Evolutionary conservation across 2,113 vertebrate genomes (phyloP), one percentile per base, ranked within the genome.

Genomic region (Gambusia affinis): DNA sequence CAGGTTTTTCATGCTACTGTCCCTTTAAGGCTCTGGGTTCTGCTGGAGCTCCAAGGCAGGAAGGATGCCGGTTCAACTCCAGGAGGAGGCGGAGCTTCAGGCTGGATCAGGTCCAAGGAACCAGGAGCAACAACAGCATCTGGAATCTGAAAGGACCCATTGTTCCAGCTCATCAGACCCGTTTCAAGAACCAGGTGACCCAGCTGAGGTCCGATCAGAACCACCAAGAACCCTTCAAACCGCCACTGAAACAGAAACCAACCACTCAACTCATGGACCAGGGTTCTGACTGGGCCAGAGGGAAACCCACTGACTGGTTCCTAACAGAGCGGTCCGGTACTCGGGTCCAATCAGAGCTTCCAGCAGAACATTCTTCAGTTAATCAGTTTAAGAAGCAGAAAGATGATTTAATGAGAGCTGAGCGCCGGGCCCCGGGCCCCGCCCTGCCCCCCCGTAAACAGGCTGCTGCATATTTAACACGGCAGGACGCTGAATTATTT

Each of bases 381-480:
- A 54, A 54, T 54, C 17, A 6, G 17, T 24, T 54, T 51, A 11
- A 2, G 35, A 37, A 54, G 19, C 19, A 22, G 22, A 22, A 17
- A 54, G 51, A 57, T 10, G 5, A 19, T 54, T 54, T 24, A 8
- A 24, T 7, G 17, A 6, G 47, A 6, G 19, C 17, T 22, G 47
- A 54, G 51, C 22, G 1, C 17, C 22, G 39, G 14, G 39, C 39
- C 39, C 39, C 0, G 14, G 30, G 74, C 37, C 68, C 17, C 35
- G 30, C 72, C 69, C 42, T 33, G 42, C 60, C 3, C 79, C 61
- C 12, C 51, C 47, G 35, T 66, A 75, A 73, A 75, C 71, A 29
- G 66, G 63, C 85, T 93, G 42, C 71, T 93, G 88, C 91, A 94
- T 93, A 89, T 92, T 94, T 94, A 90, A 94, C 76, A 60, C 37